A percentile compares a stretch with the other conserved stretches of the same genome.
Conservation (phyloP, 2,888 invertebrate genomes). For the Anagyrus pseudococci region DNA sequence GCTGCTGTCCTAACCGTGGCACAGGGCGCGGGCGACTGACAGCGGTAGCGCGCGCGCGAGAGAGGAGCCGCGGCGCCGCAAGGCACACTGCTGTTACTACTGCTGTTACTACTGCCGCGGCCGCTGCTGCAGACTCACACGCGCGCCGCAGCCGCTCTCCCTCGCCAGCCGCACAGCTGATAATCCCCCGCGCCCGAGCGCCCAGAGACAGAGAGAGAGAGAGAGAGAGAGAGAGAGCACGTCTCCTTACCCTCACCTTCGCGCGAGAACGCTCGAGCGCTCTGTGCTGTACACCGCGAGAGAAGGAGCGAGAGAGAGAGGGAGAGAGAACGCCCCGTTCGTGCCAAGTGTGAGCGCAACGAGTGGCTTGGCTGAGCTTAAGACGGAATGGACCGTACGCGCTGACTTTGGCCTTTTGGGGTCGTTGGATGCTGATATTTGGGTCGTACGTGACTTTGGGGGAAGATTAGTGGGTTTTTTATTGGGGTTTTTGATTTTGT, state of each 20-base stretch:
- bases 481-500: too few relatives aligned
- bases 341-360: too few relatives aligned
- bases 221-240: not conserved
- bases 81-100: conserved; percentile 49
- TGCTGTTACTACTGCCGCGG: conserved; percentile 35
- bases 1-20: conserved; percentile 60
- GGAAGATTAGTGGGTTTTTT: too few relatives aligned
- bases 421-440: too few relatives aligned
- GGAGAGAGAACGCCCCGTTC: too few relatives aligned
- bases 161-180: conserved; percentile 44
- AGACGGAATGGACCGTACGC: too few relatives aligned
- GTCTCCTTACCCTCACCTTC: conserved; percentile 42
- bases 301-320: not conserved
- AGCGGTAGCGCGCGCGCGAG: conserved; percentile 47
- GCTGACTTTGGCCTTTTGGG: too few relatives aligned
- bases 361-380: too few relatives aligned
- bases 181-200: conserved; percentile 13
- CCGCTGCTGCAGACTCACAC: conserved; percentile 35
- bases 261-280: too few relatives aligned
- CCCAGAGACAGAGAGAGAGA: not conserved
- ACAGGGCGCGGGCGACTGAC: conserved; percentile 62
- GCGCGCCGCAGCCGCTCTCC: conserved; percentile 37
- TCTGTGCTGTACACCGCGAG: not conserved
- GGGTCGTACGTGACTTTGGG: too few relatives aligned
- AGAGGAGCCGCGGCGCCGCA: conserved; percentile 49